Percentiles rank a stretch among this genome's conserved stretches.
phyloP scores from a whole-genome alignment of 2,888 invertebrate genomes.

The Azorinus chamasolen region DNA sequence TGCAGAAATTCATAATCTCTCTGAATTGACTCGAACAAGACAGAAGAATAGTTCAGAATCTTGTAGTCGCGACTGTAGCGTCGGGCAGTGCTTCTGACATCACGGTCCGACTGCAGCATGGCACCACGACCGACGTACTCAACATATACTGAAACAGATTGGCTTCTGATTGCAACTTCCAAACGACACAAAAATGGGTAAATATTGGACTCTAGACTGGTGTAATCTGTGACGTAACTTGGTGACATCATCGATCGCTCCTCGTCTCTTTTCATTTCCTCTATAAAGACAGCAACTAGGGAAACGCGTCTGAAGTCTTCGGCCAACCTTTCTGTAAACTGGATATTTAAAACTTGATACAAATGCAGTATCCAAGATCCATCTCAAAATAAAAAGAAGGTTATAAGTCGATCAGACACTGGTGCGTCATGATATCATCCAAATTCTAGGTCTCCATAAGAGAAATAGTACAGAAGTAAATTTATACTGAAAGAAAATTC shows the following conservation, averaged over 20 bases:
- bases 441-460: no score
- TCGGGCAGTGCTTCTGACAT: slow-evolving; percentile 1
- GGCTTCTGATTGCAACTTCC: slow-evolving; percentile 25
- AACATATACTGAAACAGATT: neutral
- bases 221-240: slow-evolving; percentile 8
- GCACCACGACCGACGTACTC: slow-evolving; percentile 21
- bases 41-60: slow-evolving; percentile 27
- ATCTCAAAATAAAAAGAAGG: no score
- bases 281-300: slow-evolving; percentile 33
- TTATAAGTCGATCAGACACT: no score
- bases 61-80: slow-evolving; percentile 38
- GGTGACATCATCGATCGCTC: slow-evolving; percentile 6
- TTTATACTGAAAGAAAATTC: no score
- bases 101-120: slow-evolving; percentile 16
- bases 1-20: slow-evolving; percentile 10
- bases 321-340: slow-evolving; percentile 29
- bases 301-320: slow-evolving; percentile 41
- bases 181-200: slow-evolving; percentile 45
- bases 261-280: slow-evolving; percentile 31
- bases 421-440: no score
- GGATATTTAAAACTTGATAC: no score
- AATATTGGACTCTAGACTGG: slow-evolving; percentile 31
- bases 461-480: no score
- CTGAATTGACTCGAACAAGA: slow-evolving; percentile 27
- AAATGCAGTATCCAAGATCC: no score